A percentile compares a stretch with the other conserved stretches of the same genome.
phyloP scores from a whole-genome alignment of 2,888 invertebrate species.

The Cataglyphis albicans region DNA sequence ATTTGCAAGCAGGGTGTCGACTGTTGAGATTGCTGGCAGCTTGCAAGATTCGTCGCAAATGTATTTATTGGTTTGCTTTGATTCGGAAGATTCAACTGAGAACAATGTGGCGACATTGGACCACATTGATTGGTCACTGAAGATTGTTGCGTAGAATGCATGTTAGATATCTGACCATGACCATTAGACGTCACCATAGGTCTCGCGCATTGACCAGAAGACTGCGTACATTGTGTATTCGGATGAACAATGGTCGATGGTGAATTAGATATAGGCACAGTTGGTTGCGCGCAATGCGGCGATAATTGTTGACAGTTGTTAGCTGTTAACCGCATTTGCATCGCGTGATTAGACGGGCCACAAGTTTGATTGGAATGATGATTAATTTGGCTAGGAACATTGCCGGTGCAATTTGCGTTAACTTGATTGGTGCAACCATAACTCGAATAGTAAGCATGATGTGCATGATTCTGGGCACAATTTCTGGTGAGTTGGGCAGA shows the following conservation, averaged over 20 bases:
- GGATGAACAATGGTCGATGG: constrained; percentile 65
- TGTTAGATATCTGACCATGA: constrained; percentile 66
- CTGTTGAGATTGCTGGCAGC: constrained; percentile 70
- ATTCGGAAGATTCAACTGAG: constrained; percentile 69
- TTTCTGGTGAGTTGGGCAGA: constrained; percentile 83
- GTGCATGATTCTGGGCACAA: constrained; percentile 79
- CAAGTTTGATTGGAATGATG: constrained; percentile 73
- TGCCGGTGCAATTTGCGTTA: constrained; percentile 59
- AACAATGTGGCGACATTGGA: constrained; percentile 78
- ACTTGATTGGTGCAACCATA: constrained; percentile 81
- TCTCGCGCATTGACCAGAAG: constrained; percentile 84
- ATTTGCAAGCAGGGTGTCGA: constrained; percentile 71
- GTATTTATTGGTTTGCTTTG: constrained; percentile 63
- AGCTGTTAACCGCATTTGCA: constrained; percentile 70
- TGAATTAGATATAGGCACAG: constrained; percentile 62
- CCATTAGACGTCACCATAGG: constrained; percentile 68
- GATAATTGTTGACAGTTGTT: constrained; percentile 80
- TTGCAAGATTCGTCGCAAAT: constrained; percentile 83
- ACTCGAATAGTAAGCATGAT: constrained; percentile 78
- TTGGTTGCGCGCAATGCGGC: constrained; percentile 84
- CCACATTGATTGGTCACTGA: constrained; percentile 85
- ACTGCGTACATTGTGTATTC: constrained; percentile 72
- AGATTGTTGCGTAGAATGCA: constrained; percentile 69
- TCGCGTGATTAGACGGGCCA: constrained; percentile 67
- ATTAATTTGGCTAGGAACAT: constrained; percentile 67